Evolutionary conservation across 2,888 invertebrate species (phyloP).

Genomic region (Cerceris rybyensis): DNA sequence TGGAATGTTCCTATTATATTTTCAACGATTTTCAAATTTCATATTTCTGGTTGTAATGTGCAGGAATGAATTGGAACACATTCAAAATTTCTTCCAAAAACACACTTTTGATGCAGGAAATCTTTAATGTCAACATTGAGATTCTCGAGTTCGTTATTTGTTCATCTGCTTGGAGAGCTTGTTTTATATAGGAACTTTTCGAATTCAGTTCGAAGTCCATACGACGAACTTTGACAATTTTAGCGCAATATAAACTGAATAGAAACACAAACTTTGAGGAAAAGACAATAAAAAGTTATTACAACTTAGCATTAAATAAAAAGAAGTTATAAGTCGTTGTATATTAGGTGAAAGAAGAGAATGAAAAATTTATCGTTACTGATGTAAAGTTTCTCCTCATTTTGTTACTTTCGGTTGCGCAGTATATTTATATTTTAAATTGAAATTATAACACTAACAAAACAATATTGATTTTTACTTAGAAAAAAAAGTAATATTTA

Average conservation of each 20-base stretch:
- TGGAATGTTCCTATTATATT: too few relatives aligned
- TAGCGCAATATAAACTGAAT: neutral
- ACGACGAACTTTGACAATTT: neutral
- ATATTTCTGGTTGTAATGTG: neutral
- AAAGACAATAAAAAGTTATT: neutral
- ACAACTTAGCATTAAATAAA: too few relatives aligned
- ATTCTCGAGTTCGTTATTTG: slow-evolving; percentile 18
- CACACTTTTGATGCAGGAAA: slow-evolving; percentile 14
- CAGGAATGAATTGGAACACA: neutral
- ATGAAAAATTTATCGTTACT: neutral
- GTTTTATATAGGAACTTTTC: slow-evolving; percentile 12
- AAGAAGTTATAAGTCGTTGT: too few relatives aligned
- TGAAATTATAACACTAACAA: too few relatives aligned
- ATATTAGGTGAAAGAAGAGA: neutral
- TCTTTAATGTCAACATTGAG: slow-evolving; percentile 21
- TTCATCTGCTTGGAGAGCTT: slow-evolving; percentile 12
- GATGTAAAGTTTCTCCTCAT: neutral
- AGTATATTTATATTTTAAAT: too few relatives aligned
- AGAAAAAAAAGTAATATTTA: too few relatives aligned
- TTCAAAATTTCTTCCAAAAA: neutral
- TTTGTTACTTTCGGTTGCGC: too few relatives aligned
- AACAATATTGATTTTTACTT: too few relatives aligned
- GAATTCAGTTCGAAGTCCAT: slow-evolving; percentile 16
- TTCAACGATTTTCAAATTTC: too few relatives aligned
- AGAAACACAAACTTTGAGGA: neutral